phyloP scores from a whole-genome alignment of 1,140 invertebrate species.

The Brachionus paranguensis region DNA sequence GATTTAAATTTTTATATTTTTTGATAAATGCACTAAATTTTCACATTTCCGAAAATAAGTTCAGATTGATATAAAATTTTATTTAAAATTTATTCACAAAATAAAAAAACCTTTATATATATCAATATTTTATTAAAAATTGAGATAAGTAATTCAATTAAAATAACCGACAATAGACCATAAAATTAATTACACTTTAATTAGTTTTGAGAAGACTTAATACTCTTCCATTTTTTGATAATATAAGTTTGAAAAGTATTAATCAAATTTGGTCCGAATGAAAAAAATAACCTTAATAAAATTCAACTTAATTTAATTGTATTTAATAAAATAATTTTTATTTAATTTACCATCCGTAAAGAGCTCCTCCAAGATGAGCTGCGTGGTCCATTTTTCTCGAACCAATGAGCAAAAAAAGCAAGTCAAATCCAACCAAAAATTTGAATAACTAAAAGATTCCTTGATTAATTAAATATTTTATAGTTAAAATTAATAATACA shows the following conservation, averaged over 20 bases:
- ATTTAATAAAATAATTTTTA: not conserved
- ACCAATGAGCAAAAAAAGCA: not conserved
- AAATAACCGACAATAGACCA: not conserved
- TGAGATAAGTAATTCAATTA: not conserved
- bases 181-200: not conserved
- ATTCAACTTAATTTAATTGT: not conserved
- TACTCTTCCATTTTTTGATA: slow-evolving; percentile 9
- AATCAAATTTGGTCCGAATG: not conserved
- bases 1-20: too few species aligned
- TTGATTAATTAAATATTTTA: not conserved
- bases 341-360: slow-evolving; percentile 9
- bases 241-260: slow-evolving; percentile 30
- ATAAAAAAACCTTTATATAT: too few species aligned
- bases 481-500: not conserved
- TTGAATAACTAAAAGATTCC: not conserved
- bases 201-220: not conserved
- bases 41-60: too few species aligned
- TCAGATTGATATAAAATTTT: too few species aligned
- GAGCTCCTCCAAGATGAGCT: slow-evolving; percentile 22
- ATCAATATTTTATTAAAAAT: not conserved
- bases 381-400: slow-evolving; percentile 35
- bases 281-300: not conserved
- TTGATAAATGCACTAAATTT: too few species aligned
- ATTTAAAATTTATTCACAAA: too few species aligned
- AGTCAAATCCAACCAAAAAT: not conserved